Conservation (phyloP, 2,888 invertebrate species). For the Diplazon laetatorius region DNA sequence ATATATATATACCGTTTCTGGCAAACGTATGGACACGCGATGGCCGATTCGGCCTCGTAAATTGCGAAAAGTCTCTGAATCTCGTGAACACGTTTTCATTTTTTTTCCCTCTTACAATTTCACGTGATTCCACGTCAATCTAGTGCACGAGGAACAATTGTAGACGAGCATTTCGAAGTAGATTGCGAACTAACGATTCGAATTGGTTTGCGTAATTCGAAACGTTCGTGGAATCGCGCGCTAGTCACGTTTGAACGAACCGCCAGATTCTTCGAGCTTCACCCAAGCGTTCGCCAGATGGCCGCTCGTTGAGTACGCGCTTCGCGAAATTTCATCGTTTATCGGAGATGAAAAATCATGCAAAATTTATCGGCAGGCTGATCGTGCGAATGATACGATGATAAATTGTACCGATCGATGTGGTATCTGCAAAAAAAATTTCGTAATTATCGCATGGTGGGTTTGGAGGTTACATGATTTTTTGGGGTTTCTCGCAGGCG, state of each 20-base stretch:
- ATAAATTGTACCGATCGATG: too few species aligned
- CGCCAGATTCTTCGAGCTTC: background rate
- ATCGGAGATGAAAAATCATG: background rate
- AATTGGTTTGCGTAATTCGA: background rate
- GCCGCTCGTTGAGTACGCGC: background rate
- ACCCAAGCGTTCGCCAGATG: constrained; percentile 18
- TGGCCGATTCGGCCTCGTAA: background rate
- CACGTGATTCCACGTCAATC: background rate
- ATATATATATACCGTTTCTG: background rate
- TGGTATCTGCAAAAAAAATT: too few species aligned
- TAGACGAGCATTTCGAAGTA: background rate
- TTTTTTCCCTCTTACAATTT: background rate
- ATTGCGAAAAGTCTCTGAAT: background rate
- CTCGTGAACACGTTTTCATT: too few species aligned
- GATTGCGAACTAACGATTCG: background rate
- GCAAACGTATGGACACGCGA: background rate
- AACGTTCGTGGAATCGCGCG: background rate
- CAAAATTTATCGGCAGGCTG: too few species aligned
- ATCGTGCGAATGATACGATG: too few species aligned
- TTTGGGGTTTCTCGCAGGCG: constrained; percentile 67
- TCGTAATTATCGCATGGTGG: background rate
- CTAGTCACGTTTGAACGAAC: constrained; percentile 2
- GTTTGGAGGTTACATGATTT: background rate
- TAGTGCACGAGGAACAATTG: too few species aligned
- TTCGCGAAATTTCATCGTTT: too few species aligned